Percentiles rank a stretch among this genome's conserved stretches.
phyloP scores from a whole-genome alignment of 2,797 vertebrate genomes.

The Erpetoichthys calabaricus region DNA sequence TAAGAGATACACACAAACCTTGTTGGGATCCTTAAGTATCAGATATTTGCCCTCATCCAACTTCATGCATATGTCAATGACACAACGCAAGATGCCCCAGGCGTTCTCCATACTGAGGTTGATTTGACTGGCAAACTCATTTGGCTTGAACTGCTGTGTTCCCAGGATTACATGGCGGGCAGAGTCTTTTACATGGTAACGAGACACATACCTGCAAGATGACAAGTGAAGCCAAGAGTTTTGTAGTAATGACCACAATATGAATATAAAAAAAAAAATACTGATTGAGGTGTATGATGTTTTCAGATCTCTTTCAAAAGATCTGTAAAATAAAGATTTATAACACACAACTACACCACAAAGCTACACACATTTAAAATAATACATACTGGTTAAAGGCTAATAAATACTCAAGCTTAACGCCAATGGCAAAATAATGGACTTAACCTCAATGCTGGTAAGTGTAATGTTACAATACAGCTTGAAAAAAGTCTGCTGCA shows the following conservation, averaged over 20 bases:
- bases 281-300: too few relatives aligned
- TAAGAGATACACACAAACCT: constrained; percentile 35
- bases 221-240: neutral
- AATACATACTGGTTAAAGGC: too few relatives aligned
- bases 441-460: too few relatives aligned
- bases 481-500: too few relatives aligned
- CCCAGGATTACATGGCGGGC: constrained; percentile 87
- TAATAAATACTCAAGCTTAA: too few relatives aligned
- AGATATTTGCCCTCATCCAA: constrained; percentile 97
- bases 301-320: too few relatives aligned
- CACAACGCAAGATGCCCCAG: constrained; percentile 92
- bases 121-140: constrained; percentile 97
- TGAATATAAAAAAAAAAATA: neutral
- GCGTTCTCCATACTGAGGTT: constrained; percentile 97
- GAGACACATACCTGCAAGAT: constrained; percentile 72
- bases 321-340: neutral
- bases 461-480: too few relatives aligned
- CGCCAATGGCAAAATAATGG: too few relatives aligned
- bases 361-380: too few relatives aligned
- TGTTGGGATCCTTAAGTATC: constrained; percentile 97
- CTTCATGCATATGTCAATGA: constrained; percentile 96
- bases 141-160: constrained; percentile 96
- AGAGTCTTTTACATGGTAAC: constrained; percentile 91
- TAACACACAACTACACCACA: neutral
- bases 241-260: neutral